Percentiles rank a stretch among this genome's conserved stretches.
These are phyloP conservation scores for Apogon talboti DNA, from an alignment of 2,797 vertebrate species.

Conservation along the genomic window DNA sequence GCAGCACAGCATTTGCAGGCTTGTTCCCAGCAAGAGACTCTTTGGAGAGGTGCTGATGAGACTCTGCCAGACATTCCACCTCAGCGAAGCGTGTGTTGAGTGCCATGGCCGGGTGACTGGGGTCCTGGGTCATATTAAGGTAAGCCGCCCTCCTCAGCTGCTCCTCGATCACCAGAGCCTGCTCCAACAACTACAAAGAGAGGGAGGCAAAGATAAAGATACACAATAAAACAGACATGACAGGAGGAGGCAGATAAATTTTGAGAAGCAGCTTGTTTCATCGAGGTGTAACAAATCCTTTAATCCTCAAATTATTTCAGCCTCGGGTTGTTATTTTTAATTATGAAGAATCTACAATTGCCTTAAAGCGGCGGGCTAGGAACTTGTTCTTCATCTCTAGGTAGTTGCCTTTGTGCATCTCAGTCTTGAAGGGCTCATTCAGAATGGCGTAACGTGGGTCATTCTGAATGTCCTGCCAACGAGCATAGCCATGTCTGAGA, in stretches of 20 bases:
- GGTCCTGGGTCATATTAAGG: constrained; percentile 98
- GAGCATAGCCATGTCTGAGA: constrained; percentile 94
- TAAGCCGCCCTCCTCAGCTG: constrained; percentile 95
- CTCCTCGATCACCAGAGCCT: constrained; percentile 98
- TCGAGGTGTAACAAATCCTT: constrained; percentile 32
- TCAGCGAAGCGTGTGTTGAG: constrained; percentile 95
- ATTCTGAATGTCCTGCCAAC: constrained; percentile 99
- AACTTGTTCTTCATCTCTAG: constrained; percentile 99
- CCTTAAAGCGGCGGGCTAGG: constrained; percentile 96
- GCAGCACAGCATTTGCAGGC: constrained; percentile 95
- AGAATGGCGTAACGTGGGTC: constrained; percentile 94
- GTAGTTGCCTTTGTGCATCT: constrained; percentile 98
- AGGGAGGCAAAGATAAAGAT: not conserved
- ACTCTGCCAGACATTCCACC: constrained; percentile 98
- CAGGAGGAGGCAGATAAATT: not conserved
- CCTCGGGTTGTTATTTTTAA: constrained; percentile 5
- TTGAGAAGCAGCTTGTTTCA: constrained; percentile 9
- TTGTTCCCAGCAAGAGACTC: constrained; percentile 98
- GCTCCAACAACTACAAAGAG: constrained; percentile 90
- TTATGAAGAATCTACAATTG: constrained; percentile 34
- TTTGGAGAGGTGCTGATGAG: constrained; percentile 98
- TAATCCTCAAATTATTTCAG: constrained; percentile 40
- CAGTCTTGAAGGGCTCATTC: constrained; percentile 97
- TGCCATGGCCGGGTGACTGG: constrained; percentile 95
- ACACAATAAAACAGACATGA: not conserved